Base-by-base conservation (phyloP, 1,140 invertebrate genomes). In the Procambarus clarkii region DNA sequence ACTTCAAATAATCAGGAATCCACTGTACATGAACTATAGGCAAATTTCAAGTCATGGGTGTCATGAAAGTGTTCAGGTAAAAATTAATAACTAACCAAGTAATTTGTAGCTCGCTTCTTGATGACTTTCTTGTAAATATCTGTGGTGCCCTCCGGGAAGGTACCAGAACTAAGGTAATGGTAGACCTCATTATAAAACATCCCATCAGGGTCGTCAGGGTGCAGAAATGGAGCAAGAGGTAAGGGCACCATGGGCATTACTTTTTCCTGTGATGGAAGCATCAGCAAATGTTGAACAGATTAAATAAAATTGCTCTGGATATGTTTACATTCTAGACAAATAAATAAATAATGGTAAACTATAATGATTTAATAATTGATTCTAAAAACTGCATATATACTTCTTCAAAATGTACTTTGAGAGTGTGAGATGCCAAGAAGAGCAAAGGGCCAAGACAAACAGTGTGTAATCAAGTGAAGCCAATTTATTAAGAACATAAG, bases 111-210 rank as follows among this genome's bases (percentile, higher is more conserved):
- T 15, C 92, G 64, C 60, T 93, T 93, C 69, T 83, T 93, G 78
- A 93, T 93, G 13, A 83, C 88, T 21, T 92, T 93, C 91, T 92
- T 92, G 79, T 92, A 92, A 1, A 50, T 78, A 24, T 93, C 92
- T 2, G 88, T 64, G 44, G 85, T 58, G 8, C 91, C 91, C 54
- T 92, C 91, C 0, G 92, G 92, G 76, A 90, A 91, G 34, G 80
- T 77, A 4, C 82, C 83, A n/a, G 82, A 71, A 24, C 48, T 88
- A 50, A 93, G 76, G 92, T 90, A 93, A 50, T 93, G 92, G 48
- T 90, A 93, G 44, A 93, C 88, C 58, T 92, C 92, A 78, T 93
- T 93, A 54, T 92, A 93, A 76, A 93, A 93, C 34, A 44, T 84
- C 11, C 80, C 91, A 80, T 93, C 92, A 18, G 92, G 92, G 45